phyloP scores from a whole-genome alignment of 2,113 vertebrate species.

The Hystrix cristata region DNA sequence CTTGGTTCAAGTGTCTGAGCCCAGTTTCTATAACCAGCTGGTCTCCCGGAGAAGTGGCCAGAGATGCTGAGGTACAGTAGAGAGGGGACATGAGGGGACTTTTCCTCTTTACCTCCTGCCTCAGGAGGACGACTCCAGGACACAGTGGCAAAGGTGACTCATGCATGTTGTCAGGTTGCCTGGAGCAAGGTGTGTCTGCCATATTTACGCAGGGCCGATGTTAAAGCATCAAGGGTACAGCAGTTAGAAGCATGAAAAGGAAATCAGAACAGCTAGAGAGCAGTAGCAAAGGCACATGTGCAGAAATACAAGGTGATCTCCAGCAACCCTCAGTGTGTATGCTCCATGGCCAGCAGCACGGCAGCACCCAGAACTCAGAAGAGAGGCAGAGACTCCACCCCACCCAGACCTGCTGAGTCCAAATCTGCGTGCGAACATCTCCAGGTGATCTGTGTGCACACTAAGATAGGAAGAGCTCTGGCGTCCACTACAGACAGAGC shows the following conservation, averaged over 20 bases:
- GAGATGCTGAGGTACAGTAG: not conserved
- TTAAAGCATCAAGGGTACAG: not conserved
- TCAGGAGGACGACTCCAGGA: not conserved
- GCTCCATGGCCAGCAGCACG: not conserved
- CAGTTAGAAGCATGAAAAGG: not conserved
- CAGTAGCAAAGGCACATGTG: rapidly evolving
- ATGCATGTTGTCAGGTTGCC: not conserved
- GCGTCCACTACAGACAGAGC: not conserved
- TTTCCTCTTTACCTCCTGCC: not conserved
- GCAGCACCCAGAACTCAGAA: not conserved
- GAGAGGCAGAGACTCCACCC: rapidly evolving
- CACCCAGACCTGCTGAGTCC: not conserved
- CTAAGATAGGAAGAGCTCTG: not conserved
- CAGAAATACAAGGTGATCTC: not conserved
- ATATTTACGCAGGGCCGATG: not conserved
- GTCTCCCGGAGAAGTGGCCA: not conserved
- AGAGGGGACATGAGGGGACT: not conserved
- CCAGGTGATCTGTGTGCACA: not conserved
- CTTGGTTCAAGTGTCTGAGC: not conserved
- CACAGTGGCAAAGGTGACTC: no score
- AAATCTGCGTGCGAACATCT: no score
- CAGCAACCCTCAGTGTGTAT: rapidly evolving
- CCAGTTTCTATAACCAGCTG: rapidly evolving
- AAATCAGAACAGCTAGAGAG: not conserved
- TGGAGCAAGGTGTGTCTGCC: not conserved